Base-by-base conservation (phyloP, 2,888 invertebrate genomes). In the Prosapia bicincta region DNA sequence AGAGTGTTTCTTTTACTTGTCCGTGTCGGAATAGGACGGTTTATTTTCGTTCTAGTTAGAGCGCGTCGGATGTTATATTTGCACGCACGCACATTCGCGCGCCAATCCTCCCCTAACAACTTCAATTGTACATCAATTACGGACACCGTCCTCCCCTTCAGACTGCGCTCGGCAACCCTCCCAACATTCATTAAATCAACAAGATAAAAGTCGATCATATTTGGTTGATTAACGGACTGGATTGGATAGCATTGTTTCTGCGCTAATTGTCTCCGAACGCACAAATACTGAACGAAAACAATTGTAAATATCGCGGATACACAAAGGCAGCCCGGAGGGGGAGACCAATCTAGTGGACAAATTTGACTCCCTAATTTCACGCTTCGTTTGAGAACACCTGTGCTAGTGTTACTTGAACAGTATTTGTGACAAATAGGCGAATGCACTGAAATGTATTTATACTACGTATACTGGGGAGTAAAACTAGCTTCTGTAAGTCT, bases 131-230 rank as follows among this genome's bases (percentile, higher is more conserved):
- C 54, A 54, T 54, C 54, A 54, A 54, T 54, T 54, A 54, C 54
- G 54, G 54, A n/a, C 54, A 20, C 54, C 54, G 54, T 20, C 54
- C n/a, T 54, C 20, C 54, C 54, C 54, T 54, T 54, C 20, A 54
- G 54, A 54, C 54, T 54, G 54, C n/a, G n/a, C 20, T 3, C 20
- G 20, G 54, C 54, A 20, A 10, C 54, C 54, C 54, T 20, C 5
- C 5, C 20, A 38, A 54, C 54, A 54, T 54, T 54, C 54, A 54
- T 54, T 54, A 54, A 54, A 54, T 54, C 54, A 54, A 54, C 54
- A 54, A 54, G 54, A 54, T 54, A 54, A 54, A 54, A 54, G 54
- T 54, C 54, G 54, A 54, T 54, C 54, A 54, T 54, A 54, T 54
- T 54, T 20, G 54, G 54, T 54, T 54, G 54, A 54, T 54, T 54